A percentile compares a stretch with the other conserved stretches of the same genome.
Evolutionary conservation across 2,797 vertebrate species (phyloP).

Genomic region (Chrosomus eos): DNA sequence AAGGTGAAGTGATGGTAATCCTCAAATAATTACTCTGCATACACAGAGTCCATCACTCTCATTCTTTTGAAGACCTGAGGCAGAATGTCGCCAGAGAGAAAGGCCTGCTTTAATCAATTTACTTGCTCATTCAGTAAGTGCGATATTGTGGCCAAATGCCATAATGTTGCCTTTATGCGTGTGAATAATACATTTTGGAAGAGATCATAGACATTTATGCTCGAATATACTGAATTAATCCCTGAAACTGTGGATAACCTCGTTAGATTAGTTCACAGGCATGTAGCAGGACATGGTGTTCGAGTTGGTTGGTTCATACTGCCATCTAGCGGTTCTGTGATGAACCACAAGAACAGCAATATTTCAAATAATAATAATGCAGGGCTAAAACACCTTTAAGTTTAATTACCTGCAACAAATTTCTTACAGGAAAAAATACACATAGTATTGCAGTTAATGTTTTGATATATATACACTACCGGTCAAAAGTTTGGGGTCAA

Average conservation of each 20-base stretch:
- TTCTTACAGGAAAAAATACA: not conserved
- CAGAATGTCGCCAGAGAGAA: constrained; percentile 5
- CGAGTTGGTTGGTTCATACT: constrained; percentile 68
- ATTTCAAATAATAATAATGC: not conserved
- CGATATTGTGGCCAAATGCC: not conserved
- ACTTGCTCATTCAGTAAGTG: not conserved
- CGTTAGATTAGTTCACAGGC: not conserved
- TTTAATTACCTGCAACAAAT: not conserved
- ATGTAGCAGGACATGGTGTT: not conserved
- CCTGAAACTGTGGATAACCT: constrained; percentile 9
- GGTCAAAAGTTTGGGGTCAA: no score
- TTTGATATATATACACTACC: not conserved
- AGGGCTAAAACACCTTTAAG: not conserved
- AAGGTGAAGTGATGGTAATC: constrained; percentile 79
- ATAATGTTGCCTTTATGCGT: not conserved
- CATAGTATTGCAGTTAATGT: not conserved
- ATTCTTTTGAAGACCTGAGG: constrained; percentile 21
- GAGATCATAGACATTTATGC: constrained; percentile 8
- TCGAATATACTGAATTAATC: constrained; percentile 10
- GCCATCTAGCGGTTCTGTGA: constrained; percentile 71
- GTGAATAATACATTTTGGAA: constrained; percentile 4
- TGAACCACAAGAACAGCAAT: not conserved
- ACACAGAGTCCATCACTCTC: constrained; percentile 56
- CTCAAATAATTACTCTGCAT: constrained; percentile 64
- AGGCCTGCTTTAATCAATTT: not conserved